Evolutionary conservation across 2,113 vertebrate genomes (phyloP).

Genomic region (Collichthys lucidus): DNA sequence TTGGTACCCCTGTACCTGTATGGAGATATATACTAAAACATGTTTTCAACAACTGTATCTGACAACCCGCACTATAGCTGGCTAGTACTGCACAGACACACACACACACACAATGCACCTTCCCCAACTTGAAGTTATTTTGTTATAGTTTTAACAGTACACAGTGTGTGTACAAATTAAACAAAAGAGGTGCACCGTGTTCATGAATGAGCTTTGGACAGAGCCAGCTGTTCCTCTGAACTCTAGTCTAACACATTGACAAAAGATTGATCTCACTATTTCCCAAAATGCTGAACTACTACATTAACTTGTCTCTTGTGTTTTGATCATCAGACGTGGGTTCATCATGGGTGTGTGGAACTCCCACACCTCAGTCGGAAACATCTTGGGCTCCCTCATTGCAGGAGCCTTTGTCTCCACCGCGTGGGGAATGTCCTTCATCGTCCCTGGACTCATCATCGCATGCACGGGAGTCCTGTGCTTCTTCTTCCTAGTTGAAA

Average conservation of each 20-base stretch:
- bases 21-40: not conserved
- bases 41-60: not conserved
- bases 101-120: too few relatives aligned
- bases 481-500: slow-evolving; percentile 97
- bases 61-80: too few relatives aligned
- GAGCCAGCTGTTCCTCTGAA: too few relatives aligned
- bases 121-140: too few relatives aligned
- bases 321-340: slow-evolving; percentile 85
- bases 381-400: slow-evolving; percentile 96
- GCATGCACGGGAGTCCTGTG: slow-evolving; percentile 87
- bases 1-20: not conserved
- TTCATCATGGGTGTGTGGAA: slow-evolving; percentile 99
- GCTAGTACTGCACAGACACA: too few relatives aligned
- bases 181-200: not conserved
- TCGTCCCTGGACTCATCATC: slow-evolving; percentile 93
- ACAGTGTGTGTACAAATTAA: not conserved
- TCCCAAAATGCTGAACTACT: not conserved
- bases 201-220: too few relatives aligned
- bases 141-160: not conserved
- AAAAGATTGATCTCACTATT: not conserved
- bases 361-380: slow-evolving; percentile 97
- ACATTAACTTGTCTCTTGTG: not conserved
- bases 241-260: not conserved
- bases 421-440: slow-evolving; percentile 93
- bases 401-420: slow-evolving; percentile 91